Conservation (phyloP, 2,888 invertebrate species). For the Oligia latruncula region DNA sequence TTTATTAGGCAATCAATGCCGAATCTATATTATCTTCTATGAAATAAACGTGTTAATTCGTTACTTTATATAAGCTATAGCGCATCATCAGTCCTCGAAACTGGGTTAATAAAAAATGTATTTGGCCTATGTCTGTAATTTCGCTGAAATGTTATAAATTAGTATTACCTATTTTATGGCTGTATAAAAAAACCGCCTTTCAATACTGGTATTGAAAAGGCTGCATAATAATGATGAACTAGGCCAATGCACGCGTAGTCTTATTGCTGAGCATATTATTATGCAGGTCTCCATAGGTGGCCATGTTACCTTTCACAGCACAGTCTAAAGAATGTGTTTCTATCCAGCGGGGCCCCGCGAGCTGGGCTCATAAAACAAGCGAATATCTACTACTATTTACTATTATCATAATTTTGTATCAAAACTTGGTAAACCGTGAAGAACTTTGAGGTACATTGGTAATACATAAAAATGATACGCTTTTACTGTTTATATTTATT, state of each 20-base stretch:
- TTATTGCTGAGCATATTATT: not conserved
- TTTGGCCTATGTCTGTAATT: not conserved
- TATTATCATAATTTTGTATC: too few relatives aligned
- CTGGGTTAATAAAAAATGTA: not conserved
- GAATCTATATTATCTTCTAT: conserved; percentile 13
- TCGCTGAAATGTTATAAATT: not conserved
- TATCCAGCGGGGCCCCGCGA: too few relatives aligned
- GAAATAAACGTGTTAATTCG: not conserved
- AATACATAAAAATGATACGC: too few relatives aligned
- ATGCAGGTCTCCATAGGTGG: not conserved
- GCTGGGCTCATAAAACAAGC: too few relatives aligned
- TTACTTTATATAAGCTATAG: not conserved
- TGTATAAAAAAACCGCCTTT: not conserved
- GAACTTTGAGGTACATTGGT: too few relatives aligned
- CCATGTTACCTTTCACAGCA: not conserved
- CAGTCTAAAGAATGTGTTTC: not conserved
- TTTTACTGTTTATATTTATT: too few relatives aligned
- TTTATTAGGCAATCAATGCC: conserved; percentile 22
- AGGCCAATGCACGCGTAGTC: not conserved
- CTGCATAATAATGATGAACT: not conserved
- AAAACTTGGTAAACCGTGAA: too few relatives aligned
- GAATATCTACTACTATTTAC: too few relatives aligned
- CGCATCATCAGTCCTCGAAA: not conserved
- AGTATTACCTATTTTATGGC: not conserved
- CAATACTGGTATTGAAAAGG: not conserved